phyloP scores from a whole-genome alignment of 2,888 invertebrate genomes.

The Caenorhabditis sp. region DNA sequence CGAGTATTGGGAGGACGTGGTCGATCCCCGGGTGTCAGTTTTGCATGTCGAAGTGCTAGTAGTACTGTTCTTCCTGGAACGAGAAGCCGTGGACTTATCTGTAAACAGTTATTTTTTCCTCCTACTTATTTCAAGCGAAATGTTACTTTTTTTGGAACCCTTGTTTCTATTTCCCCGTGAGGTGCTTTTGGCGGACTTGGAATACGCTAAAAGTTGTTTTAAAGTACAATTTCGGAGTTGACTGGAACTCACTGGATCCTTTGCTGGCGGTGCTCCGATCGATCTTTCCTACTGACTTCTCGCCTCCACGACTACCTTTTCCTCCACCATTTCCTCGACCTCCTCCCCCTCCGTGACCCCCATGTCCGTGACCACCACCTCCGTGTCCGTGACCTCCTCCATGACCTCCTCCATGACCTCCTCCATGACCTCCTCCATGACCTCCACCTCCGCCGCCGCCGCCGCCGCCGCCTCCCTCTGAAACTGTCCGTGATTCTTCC shows the following conservation, averaged over 20 bases:
- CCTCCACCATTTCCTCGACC: neutral
- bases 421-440: constrained; percentile 1
- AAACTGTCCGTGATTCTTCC: neutral
- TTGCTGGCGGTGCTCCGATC: neutral
- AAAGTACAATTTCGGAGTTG: too few relatives aligned
- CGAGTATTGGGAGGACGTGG: neutral
- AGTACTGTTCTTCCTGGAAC: too few relatives aligned
- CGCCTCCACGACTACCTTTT: neutral
- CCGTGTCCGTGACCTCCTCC: constrained; percentile 29
- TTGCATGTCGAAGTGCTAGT: too few relatives aligned
- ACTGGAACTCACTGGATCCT: too few relatives aligned
- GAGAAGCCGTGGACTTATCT: neutral
- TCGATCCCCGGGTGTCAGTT: neutral
- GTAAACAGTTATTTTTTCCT: too few relatives aligned
- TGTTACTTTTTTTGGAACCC: too few relatives aligned
- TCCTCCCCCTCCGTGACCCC: neutral
- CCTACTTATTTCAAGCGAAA: too few relatives aligned
- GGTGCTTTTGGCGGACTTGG: neutral
- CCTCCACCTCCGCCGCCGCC: constrained; percentile 32
- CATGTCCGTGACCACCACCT: constrained; percentile 4
- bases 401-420: constrained; percentile 4
- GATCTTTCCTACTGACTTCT: neutral
- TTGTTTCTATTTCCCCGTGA: neutral
- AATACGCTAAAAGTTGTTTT: too few relatives aligned
- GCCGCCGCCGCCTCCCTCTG: constrained; percentile 36